These are phyloP conservation scores for Neodiprion pinetum DNA, from an alignment of 1,140 invertebrate genomes.

Conservation along the genomic window DNA sequence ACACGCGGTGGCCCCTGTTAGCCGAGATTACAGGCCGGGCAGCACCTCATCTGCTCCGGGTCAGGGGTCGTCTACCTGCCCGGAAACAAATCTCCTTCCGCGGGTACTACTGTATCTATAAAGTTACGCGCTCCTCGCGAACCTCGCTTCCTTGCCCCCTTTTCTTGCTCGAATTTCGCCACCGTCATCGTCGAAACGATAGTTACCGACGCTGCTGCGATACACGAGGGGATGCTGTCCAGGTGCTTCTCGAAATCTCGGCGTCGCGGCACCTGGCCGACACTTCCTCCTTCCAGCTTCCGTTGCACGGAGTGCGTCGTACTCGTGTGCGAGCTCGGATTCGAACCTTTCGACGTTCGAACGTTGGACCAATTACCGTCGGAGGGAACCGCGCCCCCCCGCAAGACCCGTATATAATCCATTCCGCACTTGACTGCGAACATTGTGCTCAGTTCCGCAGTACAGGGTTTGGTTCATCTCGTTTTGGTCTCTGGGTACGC, in stretches of 20 bases:
- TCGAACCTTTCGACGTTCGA: neutral
- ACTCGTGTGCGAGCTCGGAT: neutral
- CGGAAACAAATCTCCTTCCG: conserved; percentile 46
- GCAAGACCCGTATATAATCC: neutral
- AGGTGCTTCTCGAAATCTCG: no score
- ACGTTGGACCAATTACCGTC: neutral
- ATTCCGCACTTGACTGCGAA: neutral
- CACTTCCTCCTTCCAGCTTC: neutral
- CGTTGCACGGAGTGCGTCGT: neutral
- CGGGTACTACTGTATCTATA: conserved; percentile 20
- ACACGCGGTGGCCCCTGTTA: conserved; percentile 41
- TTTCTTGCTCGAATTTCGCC: no score
- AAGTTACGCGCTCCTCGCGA: neutral
- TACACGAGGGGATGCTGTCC: no score
- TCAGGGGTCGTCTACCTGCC: conserved; percentile 50
- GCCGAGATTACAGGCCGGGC: conserved; percentile 51
- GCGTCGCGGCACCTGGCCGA: no score
- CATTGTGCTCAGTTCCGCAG: neutral
- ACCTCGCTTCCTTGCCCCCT: neutral
- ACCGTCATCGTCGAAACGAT: no score
- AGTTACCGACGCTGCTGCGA: no score
- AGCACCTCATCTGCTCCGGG: conserved; percentile 50
- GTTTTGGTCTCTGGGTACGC: neutral
- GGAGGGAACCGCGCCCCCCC: neutral
- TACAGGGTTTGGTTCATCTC: neutral